Percentiles rank a stretch among this genome's conserved stretches.
Evolutionary conservation across 2,888 invertebrate species (phyloP).

Genomic region (Volucella zonaria): DNA sequence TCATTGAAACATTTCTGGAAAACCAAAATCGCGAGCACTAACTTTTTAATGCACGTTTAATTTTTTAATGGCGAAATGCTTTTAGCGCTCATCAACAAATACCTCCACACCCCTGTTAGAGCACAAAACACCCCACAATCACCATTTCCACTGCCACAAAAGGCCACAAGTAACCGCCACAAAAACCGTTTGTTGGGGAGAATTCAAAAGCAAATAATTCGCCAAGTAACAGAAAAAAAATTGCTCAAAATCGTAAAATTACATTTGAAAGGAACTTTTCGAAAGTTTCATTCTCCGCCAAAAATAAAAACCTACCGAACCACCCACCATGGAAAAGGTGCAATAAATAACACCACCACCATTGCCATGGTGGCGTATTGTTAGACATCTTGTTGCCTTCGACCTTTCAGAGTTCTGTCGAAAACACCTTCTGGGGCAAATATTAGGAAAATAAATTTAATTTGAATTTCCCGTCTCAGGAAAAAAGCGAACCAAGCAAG

Average conservation of each 20-base stretch:
- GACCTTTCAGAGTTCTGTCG: background rate
- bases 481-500: slow-evolving; percentile 37
- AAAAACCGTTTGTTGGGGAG: slow-evolving; percentile 21
- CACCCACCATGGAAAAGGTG: slow-evolving; percentile 32
- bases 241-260: slow-evolving; percentile 34
- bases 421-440: slow-evolving; percentile 35
- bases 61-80: slow-evolving; percentile 76
- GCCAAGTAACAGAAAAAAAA: slow-evolving; percentile 10
- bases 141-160: slow-evolving; percentile 1
- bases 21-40: slow-evolving; percentile 73
- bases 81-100: slow-evolving; percentile 70
- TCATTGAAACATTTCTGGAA: slow-evolving; percentile 70
- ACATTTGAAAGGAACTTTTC: slow-evolving; percentile 56
- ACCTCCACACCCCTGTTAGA: slow-evolving; percentile 14
- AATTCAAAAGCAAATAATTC: slow-evolving; percentile 39
- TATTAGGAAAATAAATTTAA: slow-evolving; percentile 70
- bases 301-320: background rate
- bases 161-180: background rate
- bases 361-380: slow-evolving; percentile 8
- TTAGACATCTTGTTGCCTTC: slow-evolving; percentile 26
- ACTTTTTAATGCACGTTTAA: slow-evolving; percentile 77
- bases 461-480: slow-evolving; percentile 63
- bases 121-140: background rate
- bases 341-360: slow-evolving; percentile 64
- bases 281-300: slow-evolving; percentile 43